Conservation (phyloP, 2,888 invertebrate genomes). For the Caenorhabditis imperialis region DNA sequence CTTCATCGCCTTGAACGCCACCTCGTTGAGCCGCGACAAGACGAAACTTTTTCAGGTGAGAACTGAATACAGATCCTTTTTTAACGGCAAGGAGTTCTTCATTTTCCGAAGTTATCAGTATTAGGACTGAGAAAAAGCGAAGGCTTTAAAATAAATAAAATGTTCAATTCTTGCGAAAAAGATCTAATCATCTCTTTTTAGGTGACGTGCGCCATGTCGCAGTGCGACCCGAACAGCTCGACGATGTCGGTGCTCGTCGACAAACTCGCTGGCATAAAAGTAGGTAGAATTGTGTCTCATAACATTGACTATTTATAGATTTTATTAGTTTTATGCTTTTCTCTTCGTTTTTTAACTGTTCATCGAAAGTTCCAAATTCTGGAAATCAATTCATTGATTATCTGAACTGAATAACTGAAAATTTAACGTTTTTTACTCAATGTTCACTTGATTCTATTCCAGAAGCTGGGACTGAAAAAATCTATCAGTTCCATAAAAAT, state of each 20-base stretch:
- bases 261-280: conserved; percentile 63
- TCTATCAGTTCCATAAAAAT: no score
- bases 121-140: no score
- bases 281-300: no score
- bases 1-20: conserved; percentile 63
- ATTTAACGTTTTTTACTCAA: neutral
- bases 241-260: conserved; percentile 69
- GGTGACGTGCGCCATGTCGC: conserved; percentile 68
- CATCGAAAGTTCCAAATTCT: neutral
- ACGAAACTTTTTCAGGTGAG: conserved; percentile 69
- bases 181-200: conserved; percentile 36
- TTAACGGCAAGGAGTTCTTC: neutral
- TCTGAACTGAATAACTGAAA: neutral
- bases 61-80: neutral
- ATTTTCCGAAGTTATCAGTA: no score
- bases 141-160: no score
- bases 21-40: conserved; percentile 62
- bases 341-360: no score
- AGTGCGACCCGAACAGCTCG: conserved; percentile 68
- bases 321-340: no score
- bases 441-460: no score
- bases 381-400: neutral
- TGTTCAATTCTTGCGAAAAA: conserved; percentile 5
- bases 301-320: no score
- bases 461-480: no score